Evolutionary conservation across 2,888 invertebrate genomes (phyloP), one percentile per base, ranked within the genome.

Genomic region (Eupithecia tripunctaria): DNA sequence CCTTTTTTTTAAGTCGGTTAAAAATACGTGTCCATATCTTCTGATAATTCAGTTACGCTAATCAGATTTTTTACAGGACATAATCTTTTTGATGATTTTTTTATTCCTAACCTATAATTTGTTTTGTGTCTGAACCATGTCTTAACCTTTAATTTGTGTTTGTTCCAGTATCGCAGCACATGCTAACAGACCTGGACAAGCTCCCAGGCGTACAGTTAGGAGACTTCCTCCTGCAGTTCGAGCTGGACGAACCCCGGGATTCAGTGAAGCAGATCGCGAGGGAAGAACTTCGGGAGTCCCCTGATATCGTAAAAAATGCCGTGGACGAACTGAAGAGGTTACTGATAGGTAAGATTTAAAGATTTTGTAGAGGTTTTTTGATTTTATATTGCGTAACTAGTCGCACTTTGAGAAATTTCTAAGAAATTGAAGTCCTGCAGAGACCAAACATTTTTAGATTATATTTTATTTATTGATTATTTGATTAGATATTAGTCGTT

Each of bases 181-280:
- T 97, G 96, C 90, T 97, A 85, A 97, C 97, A 62, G 96, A 96
- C 69, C 89, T 97, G 84, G 95, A 96, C 25, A 94, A 95, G 79
- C 84, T 97, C 76, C 97, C 97, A 10, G 95, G 94, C 1, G 89
- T 97, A 51, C 95, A 96, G 88, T 88, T 97, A 60, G 97, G 97
- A 1, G 95, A 95, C 80, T 96, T 95, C 84, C 91, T 94, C 12
- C 94, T 97, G 51, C 95, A 96, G 82, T 95, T 98, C 79, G 97
- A 98, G 84, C 88, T 97, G 72, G 96, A 96, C 0, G 96, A 96
- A 47, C 95, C 96, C 0, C 89, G 93, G 18, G 94, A 96, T 8
- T 95, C 96, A 68, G 94, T 96, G 27, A 91, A 92, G 80, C 97
- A 97, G 85, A 95, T 97, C 41, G 97, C 97, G 0, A 91, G 93